Base-by-base conservation (phyloP, 2,888 invertebrate genomes). In the Mimachlamys varia region DNA sequence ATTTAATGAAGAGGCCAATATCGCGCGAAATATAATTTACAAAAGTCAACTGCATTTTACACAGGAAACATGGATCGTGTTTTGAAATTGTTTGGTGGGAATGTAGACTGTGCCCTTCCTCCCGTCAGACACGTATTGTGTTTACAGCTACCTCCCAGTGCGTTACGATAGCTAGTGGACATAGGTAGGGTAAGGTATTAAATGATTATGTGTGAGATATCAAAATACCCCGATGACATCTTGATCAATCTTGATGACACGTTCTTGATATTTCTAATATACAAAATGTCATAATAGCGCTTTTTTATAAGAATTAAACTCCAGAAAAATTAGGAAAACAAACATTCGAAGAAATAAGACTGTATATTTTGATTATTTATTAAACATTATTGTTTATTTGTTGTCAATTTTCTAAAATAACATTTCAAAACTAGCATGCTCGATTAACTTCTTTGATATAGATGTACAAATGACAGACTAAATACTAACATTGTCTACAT, bases 121-220 rank as follows among this genome's bases (percentile, higher is more conserved):
- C n/a, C 7, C n/a, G 5, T 22, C 44, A 44, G 27, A 76, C 33
- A 13, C 27, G 76, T 17, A 76, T 58, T 58, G 58, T 58, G n/a
- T n/a, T n/a, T 76, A 33, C 33, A 27, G 27, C 27, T 76, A 76
- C 76, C 76, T 76, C 76, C 76, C 33, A 33, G 76, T 76, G 76
- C 33, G 76, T 33, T 33, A 76, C n/a, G 58, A 58, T n/a, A 58
- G 58, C 53, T 53, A 17, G 53, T 22, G 33, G 12, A 27, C 13
- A 1, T 76, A 76, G 12, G 76, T 76, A 53, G 13, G 12, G 22
- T 15, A 76, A 76, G 53, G 33, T 27, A 76, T 76, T 76, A 33
- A 76, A 33, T 76, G 76, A 76, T 76, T 76, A 76, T 1, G 33
- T 76, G 76, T 76, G 76, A 76, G 76, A 76, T 76, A 76, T 27